Conservation (phyloP, 2,113 vertebrate genomes). For the Thamnophis sirtalis region DNA sequence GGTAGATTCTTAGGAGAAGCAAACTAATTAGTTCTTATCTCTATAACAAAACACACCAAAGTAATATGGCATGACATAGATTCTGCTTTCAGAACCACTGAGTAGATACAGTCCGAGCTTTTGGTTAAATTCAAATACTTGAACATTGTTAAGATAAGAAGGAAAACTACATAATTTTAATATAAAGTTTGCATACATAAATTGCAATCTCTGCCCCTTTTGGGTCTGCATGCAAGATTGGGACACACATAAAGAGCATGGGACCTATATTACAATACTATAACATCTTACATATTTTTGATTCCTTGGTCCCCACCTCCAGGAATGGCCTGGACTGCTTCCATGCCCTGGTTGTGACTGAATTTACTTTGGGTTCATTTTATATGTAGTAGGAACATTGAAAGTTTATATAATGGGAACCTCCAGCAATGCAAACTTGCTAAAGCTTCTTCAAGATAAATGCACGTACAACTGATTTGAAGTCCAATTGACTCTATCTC, state of each 20-base stretch:
- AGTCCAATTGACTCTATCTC: neutral
- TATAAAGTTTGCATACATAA: neutral
- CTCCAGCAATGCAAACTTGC: neutral
- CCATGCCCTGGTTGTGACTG: neutral
- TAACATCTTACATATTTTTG: neutral
- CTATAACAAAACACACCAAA: slow-evolving; percentile 34
- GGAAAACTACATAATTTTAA: neutral
- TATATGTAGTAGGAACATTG: neutral
- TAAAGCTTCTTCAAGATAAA: neutral
- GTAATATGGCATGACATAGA: slow-evolving; percentile 12
- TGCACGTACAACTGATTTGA: neutral
- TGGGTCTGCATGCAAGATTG: neutral
- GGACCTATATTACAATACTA: neutral
- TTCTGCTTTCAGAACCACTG: slow-evolving; percentile 67
- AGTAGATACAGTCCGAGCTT: slow-evolving; percentile 62
- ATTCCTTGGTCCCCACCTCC: neutral
- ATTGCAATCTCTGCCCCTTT: neutral
- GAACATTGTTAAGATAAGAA: slow-evolving; percentile 63
- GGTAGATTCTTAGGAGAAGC: neutral
- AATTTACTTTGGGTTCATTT: neutral
- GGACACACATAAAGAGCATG: neutral
- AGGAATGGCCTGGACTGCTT: neutral
- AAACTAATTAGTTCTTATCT: slow-evolving; percentile 24
- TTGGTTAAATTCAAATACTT: slow-evolving; percentile 63
- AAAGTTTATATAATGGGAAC: neutral